phyloP scores from a whole-genome alignment of 2,113 vertebrate species.

The Rhegmatorhina hoffmannsi region DNA sequence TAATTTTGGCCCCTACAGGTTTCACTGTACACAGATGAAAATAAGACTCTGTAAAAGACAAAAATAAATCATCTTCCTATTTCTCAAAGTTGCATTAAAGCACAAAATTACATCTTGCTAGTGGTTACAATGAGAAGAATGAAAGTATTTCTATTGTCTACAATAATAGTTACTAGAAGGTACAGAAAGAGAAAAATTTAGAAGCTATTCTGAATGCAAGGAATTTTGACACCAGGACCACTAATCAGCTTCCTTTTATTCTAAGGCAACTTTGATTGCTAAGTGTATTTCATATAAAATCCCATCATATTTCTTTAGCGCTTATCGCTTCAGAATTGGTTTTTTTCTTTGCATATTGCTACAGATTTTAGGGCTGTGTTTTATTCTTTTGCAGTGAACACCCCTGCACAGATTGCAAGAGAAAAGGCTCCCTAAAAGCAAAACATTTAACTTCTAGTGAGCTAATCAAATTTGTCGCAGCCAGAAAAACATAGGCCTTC shows the following conservation, averaged over 20 bases:
- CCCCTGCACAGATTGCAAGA: not conserved
- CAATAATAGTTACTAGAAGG: not conserved
- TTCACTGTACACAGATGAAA: not conserved
- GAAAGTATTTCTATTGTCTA: not conserved
- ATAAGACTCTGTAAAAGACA: not conserved
- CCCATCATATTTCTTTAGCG: not conserved
- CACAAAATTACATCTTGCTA: not conserved
- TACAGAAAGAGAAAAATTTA: not conserved
- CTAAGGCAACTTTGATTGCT: not conserved
- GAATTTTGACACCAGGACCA: not conserved
- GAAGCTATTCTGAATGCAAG: not conserved
- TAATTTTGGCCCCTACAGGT: not conserved
- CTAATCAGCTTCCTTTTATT: not conserved
- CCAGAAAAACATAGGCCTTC: not conserved
- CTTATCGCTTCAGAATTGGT: not conserved
- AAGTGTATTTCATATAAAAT: not conserved
- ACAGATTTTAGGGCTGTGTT: not conserved
- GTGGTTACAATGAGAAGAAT: not conserved
- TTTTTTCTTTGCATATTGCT: not conserved
- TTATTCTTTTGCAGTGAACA: not conserved
- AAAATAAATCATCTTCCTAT: not conserved
- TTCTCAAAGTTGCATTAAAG: not conserved
- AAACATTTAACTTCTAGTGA: not conserved
- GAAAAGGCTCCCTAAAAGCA: slow-evolving; percentile 13
- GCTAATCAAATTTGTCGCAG: not conserved